These are phyloP conservation scores for Platycercus adscitus DNA, from an alignment of 2,113 vertebrate species.

Conservation along the genomic window DNA sequence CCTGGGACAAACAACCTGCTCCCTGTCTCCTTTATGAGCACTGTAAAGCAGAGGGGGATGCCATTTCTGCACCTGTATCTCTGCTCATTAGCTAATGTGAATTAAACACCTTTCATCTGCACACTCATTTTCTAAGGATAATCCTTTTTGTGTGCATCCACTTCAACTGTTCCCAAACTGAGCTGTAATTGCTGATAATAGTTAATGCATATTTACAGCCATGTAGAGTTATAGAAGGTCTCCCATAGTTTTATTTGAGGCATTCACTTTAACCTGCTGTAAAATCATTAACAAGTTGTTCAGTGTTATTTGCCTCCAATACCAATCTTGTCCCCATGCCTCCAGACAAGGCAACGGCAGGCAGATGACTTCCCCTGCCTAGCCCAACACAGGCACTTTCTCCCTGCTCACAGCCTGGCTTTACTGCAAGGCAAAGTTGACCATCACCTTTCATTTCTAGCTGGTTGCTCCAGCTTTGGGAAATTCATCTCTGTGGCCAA, in stretches of 20 bases:
- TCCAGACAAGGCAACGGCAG: neutral
- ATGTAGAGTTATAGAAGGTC: slow-evolving; percentile 84
- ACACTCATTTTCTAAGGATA: slow-evolving; percentile 81
- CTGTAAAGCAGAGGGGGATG: slow-evolving; percentile 70
- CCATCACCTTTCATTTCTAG: neutral
- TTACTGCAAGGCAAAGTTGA: neutral
- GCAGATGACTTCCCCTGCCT: neutral
- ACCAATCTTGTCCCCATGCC: slow-evolving; percentile 68
- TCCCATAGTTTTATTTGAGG: slow-evolving; percentile 89
- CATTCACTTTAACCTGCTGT: slow-evolving; percentile 83
- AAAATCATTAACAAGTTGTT: slow-evolving; percentile 91
- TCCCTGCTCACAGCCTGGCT: neutral
- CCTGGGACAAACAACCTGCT: slow-evolving; percentile 77
- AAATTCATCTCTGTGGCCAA: neutral
- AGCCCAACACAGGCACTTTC: neutral
- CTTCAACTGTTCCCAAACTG: slow-evolving; percentile 86
- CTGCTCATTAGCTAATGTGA: slow-evolving; percentile 89
- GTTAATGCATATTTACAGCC: slow-evolving; percentile 95
- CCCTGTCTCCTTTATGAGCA: slow-evolving; percentile 63
- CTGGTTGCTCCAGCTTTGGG: neutral
- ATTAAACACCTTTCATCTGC: slow-evolving; percentile 85
- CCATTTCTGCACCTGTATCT: slow-evolving; percentile 84
- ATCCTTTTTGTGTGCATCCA: slow-evolving; percentile 78
- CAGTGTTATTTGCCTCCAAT: slow-evolving; percentile 74
- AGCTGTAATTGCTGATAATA: slow-evolving; percentile 83